These are phyloP conservation scores for Orthosia gothica DNA, from an alignment of 2,888 invertebrate species.

Conservation along the genomic window DNA sequence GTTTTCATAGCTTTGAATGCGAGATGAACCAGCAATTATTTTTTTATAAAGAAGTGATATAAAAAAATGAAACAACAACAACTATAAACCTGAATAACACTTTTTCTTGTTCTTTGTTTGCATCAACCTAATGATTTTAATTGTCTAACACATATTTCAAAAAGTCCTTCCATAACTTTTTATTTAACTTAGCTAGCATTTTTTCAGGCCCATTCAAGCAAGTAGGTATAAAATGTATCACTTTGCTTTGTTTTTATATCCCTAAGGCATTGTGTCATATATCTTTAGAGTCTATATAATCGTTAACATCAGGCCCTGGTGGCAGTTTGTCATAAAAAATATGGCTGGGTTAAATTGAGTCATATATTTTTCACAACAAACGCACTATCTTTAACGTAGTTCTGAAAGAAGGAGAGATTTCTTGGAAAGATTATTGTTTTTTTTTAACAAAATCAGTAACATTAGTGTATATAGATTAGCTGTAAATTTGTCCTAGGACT, in stretches of 20 bases:
- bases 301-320: constrained; percentile 18
- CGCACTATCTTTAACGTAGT: constrained; percentile 6
- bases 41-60: neutral
- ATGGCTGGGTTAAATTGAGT: constrained; percentile 19
- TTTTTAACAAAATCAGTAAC: no score
- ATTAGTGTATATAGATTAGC: no score
- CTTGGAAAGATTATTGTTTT: no score
- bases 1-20: neutral
- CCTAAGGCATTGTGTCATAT: neutral
- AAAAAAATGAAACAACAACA: neutral
- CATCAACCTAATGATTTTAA: no score
- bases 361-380: constrained; percentile 21
- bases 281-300: constrained; percentile 18
- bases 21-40: neutral
- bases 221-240: constrained; percentile 2
- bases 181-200: neutral
- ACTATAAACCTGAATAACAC: neutral
- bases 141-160: no score
- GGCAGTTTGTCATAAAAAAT: constrained; percentile 35
- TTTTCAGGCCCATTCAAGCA: neutral
- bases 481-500: no score
- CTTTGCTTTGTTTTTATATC: constrained; percentile 7
- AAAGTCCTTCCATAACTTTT: neutral
- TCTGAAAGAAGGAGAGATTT: neutral
- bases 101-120: neutral